A percentile compares a stretch with the other conserved stretches of the same genome.
phyloP scores from a whole-genome alignment of 1,140 invertebrate species.

The Drosophila repletoides region DNA sequence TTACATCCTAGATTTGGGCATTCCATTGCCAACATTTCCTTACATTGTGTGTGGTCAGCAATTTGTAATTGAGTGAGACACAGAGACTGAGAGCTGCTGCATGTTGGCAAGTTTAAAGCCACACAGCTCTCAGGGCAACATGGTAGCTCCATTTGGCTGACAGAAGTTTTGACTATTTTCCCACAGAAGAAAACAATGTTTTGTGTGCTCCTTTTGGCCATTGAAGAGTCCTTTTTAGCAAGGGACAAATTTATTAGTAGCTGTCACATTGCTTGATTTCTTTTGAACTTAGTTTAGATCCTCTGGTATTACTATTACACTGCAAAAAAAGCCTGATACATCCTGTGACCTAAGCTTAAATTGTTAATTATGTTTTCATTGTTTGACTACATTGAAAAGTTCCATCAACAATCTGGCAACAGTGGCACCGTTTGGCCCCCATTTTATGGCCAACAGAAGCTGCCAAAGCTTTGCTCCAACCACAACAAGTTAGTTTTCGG shows the following conservation, averaged over 20 bases:
- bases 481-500: constrained; percentile 1
- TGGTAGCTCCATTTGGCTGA: constrained; percentile 27
- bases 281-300: no score
- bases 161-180: background rate
- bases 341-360: no score
- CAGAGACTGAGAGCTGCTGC: no score
- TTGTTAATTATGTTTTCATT: no score
- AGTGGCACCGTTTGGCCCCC: no score
- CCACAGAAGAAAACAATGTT: background rate
- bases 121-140: constrained; percentile 1
- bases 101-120: constrained; percentile 4
- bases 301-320: no score
- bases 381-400: no score
- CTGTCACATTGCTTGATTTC: no score
- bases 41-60: constrained; percentile 48
- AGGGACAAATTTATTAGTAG: no score
- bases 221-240: no score
- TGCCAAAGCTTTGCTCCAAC: background rate
- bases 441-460: background rate
- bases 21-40: constrained; percentile 35
- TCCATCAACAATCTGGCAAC: no score
- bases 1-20: constrained; percentile 3
- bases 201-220: background rate
- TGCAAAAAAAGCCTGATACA: no score
- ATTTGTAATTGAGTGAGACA: constrained; percentile 44